Evolutionary conservation across 2,888 invertebrate genomes (phyloP).

Genomic region (Lobophora halterata): DNA sequence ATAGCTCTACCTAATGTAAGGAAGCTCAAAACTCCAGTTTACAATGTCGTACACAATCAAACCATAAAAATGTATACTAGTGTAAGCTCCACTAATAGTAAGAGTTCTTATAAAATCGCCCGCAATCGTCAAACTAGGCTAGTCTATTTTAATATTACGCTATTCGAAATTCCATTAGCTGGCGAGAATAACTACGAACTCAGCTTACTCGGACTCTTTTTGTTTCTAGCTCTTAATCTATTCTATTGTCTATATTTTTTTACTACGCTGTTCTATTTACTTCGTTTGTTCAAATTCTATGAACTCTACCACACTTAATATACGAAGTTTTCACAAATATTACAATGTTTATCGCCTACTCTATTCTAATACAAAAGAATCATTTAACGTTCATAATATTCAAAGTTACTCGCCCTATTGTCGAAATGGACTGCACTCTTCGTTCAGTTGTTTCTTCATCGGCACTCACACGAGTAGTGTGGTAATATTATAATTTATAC

Average conservation of each 20-base stretch:
- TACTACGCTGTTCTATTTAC: constrained; percentile 62
- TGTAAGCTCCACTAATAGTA: constrained; percentile 65
- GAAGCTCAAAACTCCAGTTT: constrained; percentile 27
- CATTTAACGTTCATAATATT: constrained; percentile 65
- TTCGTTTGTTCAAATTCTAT: constrained; percentile 48
- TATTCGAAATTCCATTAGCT: constrained; percentile 54
- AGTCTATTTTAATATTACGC: constrained; percentile 61
- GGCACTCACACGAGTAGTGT: constrained; percentile 46
- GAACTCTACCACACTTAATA: constrained; percentile 66
- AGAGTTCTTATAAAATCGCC: constrained; percentile 63
- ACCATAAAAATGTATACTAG: constrained; percentile 39
- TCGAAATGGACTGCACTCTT: constrained; percentile 63
- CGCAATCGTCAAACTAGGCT: constrained; percentile 51
- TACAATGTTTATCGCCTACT: constrained; percentile 51
- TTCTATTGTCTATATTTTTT: constrained; percentile 55
- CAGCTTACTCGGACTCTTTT: constrained; percentile 49
- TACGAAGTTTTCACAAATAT: constrained; percentile 48
- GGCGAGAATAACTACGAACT: constrained; percentile 63
- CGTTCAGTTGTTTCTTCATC: constrained; percentile 64
- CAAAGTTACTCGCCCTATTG: constrained; percentile 77
- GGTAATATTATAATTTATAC: constrained; percentile 33
- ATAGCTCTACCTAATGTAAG: constrained; percentile 52
- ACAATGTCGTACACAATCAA: constrained; percentile 37
- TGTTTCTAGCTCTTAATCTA: constrained; percentile 62
- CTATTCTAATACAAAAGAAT: constrained; percentile 67